A percentile compares a stretch with the other conserved stretches of the same genome.
phyloP scores from a whole-genome alignment of 2,113 vertebrate species.

The Phaethornis superciliosus region DNA sequence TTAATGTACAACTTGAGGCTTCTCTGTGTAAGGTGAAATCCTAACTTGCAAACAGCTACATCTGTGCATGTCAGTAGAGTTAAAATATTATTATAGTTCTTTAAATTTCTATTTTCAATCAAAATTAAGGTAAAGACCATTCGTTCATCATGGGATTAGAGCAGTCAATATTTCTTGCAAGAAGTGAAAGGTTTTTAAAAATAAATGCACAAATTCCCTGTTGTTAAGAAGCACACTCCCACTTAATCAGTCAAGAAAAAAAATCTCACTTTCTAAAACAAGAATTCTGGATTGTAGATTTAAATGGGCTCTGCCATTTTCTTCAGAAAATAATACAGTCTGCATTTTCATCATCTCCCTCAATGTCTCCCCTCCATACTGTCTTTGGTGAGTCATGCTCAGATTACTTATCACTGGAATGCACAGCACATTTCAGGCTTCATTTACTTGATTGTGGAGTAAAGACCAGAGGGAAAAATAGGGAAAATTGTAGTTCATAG shows the following conservation, averaged over 20 bases:
- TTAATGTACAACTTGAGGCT: conserved; percentile 58
- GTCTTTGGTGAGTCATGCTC: neutral
- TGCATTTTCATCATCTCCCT: neutral
- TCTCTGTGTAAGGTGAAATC: conserved; percentile 49
- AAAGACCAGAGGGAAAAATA: neutral
- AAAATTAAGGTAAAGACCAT: neutral
- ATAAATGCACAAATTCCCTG: neutral
- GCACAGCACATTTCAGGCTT: neutral
- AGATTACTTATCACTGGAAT: neutral
- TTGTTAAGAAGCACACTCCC: neutral
- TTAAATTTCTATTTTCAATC: conserved; percentile 45
- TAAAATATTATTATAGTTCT: conserved; percentile 26
- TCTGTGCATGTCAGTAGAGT: conserved; percentile 44
- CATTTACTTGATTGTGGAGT: conserved; percentile 2
- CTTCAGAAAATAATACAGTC: neutral
- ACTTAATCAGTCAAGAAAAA: neutral
- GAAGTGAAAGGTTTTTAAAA: neutral
- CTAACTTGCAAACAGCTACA: conserved; percentile 66
- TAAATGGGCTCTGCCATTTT: neutral
- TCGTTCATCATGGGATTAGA: neutral
- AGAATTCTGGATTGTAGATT: neutral
- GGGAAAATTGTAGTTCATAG: neutral
- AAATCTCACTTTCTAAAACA: neutral
- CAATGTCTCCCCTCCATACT: neutral
- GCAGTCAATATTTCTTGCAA: neutral